Base-by-base conservation (phyloP, 2,888 invertebrate species). In the Crioceris asparagi region DNA sequence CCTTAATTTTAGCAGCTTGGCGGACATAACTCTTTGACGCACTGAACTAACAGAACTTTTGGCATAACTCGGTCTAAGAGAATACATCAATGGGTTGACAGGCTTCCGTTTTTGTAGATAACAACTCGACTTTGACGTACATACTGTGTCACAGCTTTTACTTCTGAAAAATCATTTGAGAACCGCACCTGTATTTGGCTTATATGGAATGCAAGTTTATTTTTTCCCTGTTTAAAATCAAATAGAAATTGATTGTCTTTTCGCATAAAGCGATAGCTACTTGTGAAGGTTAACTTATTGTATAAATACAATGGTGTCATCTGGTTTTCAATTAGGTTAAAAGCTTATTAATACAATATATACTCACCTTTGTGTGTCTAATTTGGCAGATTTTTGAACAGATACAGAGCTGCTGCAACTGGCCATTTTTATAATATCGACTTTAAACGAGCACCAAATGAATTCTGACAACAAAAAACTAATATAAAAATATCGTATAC, bases 1-100 rank as follows among this genome's bases (percentile, higher is more conserved):
- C 54, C 84, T 81, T 17, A 83, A 69, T 17, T 81, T 71, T 41
- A 84, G 69, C 44, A 83, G 72, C 62, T 83, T 80, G 1, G 85
- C 85, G 0, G 85, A 85, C 46, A 82, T 65, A 29, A 86, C 79
- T 10, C 84, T 69, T 59, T 85, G 77, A 17, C 58, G 52, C 5
- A 66, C 61, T 3, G 50, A 40, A 44, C 43, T 46, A 36, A 38
- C 45, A 11, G 46, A 38, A 29, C 39, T 40, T 32, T 43, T 41
- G 4, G 47, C 36, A 36, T 44, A 41, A 16, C 31, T 44, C n/a
- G 50, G 47, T 10, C 53, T 41, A 8, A 55, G 38, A 3, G 54
- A 43, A 32, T 48, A 53, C 38, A 64, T 60, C 32, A 65, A 47
- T 2, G 64, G 64, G 53, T 65, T 61, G 35, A 52, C 46, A 4